A percentile compares a stretch with the other conserved stretches of the same genome.
Evolutionary conservation across 2,113 vertebrate species (phyloP).

Genomic region (Felis catus): DNA sequence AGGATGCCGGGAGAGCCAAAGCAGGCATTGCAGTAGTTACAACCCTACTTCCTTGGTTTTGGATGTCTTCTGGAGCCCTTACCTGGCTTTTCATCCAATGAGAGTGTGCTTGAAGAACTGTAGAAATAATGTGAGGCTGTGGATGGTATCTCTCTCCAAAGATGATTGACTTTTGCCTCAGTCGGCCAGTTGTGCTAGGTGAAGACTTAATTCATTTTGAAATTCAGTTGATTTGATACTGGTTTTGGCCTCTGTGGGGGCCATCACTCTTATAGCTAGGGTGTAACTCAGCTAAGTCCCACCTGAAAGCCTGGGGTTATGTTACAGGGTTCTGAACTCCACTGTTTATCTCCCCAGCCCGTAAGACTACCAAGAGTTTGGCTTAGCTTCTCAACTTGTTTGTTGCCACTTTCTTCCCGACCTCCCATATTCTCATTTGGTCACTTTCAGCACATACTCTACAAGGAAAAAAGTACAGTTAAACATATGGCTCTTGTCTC

Average conservation of each 20-base stretch:
- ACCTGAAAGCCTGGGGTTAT: background rate
- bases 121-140: background rate
- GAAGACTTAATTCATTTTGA: background rate
- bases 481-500: background rate
- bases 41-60: background rate
- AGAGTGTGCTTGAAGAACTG: background rate
- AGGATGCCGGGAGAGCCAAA: background rate
- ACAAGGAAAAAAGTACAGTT: background rate
- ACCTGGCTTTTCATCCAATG: constrained; percentile 58
- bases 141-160: background rate
- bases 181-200: background rate
- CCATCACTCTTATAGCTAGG: background rate
- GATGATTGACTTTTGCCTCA: background rate
- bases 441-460: background rate
- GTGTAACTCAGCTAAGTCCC: background rate
- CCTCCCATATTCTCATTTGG: background rate
- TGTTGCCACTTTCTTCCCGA: background rate
- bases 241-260: background rate
- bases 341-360: background rate
- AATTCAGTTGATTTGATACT: background rate
- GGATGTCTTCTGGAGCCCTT: constrained; percentile 82
- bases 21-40: background rate
- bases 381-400: background rate
- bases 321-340: background rate
- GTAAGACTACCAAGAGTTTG: background rate